Percentiles rank a stretch among this genome's conserved stretches.
Conservation (phyloP, 1,140 invertebrate species). For the Drosophila prosaltans region DNA sequence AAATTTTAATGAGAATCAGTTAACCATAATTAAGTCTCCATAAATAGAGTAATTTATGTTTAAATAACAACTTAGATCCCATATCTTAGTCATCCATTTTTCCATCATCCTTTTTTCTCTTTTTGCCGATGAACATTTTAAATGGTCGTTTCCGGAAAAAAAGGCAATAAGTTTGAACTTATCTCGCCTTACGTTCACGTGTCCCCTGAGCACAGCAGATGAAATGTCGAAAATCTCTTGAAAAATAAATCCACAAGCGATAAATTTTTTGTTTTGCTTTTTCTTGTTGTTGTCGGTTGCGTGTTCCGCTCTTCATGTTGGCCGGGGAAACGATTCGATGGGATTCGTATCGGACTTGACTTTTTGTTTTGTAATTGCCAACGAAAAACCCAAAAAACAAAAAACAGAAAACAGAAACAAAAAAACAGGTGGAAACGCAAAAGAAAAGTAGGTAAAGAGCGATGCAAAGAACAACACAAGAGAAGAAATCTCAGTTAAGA, state of each 20-base stretch:
- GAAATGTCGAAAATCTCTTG: slow-evolving; percentile 40
- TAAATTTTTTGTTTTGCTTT: slow-evolving; percentile 44
- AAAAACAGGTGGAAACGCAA: slow-evolving; percentile 20
- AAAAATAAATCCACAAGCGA: slow-evolving; percentile 60
- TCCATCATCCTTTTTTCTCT: background rate
- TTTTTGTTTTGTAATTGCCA: slow-evolving; percentile 46
- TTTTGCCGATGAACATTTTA: background rate
- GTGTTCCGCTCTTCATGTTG: slow-evolving; percentile 27
- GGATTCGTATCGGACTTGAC: slow-evolving; percentile 25
- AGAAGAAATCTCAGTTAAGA: slow-evolving; percentile 68
- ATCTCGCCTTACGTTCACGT: slow-evolving; percentile 9
- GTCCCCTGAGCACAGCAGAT: slow-evolving; percentile 22
- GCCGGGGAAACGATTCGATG: slow-evolving; percentile 31
- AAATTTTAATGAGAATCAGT: background rate
- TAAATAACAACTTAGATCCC: background rate
- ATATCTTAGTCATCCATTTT: background rate
- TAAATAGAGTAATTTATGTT: background rate
- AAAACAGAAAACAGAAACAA: slow-evolving; percentile 10
- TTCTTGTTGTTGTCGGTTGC: background rate
- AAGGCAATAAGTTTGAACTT: slow-evolving; percentile 18
- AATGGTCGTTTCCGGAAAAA: slow-evolving; percentile 6
- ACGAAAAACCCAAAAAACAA: slow-evolving; percentile 27
- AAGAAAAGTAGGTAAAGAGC: slow-evolving; percentile 18
- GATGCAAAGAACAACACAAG: slow-evolving; percentile 10
- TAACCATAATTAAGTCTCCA: background rate